Percentiles rank a stretch among this genome's conserved stretches.
Evolutionary conservation across 2,797 vertebrate species (phyloP).

Genomic region (Craterocephalus amniculus): DNA sequence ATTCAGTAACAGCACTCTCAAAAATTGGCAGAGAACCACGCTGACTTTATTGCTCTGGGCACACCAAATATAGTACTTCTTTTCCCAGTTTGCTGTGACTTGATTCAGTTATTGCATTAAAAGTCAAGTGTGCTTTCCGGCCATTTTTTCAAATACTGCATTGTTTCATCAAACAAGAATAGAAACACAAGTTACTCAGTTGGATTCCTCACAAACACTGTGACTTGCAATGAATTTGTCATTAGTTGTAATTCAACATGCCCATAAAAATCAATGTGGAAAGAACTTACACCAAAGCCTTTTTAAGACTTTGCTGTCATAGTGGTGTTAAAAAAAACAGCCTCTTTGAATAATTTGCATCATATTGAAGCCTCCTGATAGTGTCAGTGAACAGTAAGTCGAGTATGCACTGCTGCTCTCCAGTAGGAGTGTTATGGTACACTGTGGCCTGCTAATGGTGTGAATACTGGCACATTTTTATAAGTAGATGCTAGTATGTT

Average conservation of each 20-base stretch:
- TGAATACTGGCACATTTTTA: constrained; percentile 82
- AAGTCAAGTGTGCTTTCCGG: constrained; percentile 61
- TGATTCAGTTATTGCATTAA: constrained; percentile 64
- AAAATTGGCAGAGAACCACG: constrained; percentile 60
- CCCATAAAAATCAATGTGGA: constrained; percentile 33
- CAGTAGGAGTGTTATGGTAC: constrained; percentile 72
- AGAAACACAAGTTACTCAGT: constrained; percentile 42
- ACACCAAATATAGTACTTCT: constrained; percentile 65
- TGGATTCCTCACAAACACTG: constrained; percentile 48
- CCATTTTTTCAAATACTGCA: constrained; percentile 67
- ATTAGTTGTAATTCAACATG: not conserved
- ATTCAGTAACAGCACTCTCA: constrained; percentile 64
- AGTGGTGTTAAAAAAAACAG: constrained; percentile 38
- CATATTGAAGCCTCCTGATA: constrained; percentile 54
- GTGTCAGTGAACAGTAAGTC: constrained; percentile 65
- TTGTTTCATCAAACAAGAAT: constrained; percentile 44
- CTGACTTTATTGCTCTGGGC: constrained; percentile 69
- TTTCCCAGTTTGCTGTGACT: constrained; percentile 60
- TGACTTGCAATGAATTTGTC: constrained; percentile 52
- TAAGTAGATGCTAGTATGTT: constrained; percentile 77
- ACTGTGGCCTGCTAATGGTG: constrained; percentile 75
- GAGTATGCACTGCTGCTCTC: constrained; percentile 60
- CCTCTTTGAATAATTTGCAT: constrained; percentile 62
- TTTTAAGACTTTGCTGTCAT: constrained; percentile 35
- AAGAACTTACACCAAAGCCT: constrained; percentile 37